Base-by-base conservation (phyloP, 2,797 vertebrate genomes). In the Neosilurus mollespiculum region DNA sequence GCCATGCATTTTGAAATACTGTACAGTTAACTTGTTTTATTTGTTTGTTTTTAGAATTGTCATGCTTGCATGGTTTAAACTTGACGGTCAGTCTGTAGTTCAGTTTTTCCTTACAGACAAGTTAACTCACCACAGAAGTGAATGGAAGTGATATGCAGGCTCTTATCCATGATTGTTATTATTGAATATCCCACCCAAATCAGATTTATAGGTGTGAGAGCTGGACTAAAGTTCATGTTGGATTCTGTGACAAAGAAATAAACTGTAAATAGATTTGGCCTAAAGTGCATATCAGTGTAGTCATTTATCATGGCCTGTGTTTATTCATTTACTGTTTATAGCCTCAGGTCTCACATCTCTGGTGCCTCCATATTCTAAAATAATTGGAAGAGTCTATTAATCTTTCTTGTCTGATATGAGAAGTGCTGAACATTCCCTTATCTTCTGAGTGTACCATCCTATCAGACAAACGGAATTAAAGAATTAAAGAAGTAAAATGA, bases 331-430 rank as follows among this genome's bases (percentile, higher is more conserved):
- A 82, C 22, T 66, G 67, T 53, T 53, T 26, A 82, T 73, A 82
- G 81, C 59, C 61, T 65, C 37, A 16, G 67, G 66, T 78, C 67
- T 82, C 16, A 49, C 67, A 78, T 77, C 80, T 79, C 84, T 66
- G 67, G 84, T 62, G 71, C 67, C 59, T 78, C 76, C 80, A 73
- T 71, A 30, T 78, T 82, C 72, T 85, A 43, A 79, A 62, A 77
- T 85, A 85, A 79, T 78, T 79, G 81, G 34, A 59, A 22, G 22
- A 72, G 18, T 85, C 67, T 73, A 82, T 82, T 82, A 79, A 85
- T 85, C 75, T 82, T 80, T 82, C 20, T 64, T 20, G 65, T 61
- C 56, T 71, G 79, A 78, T 78, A 78, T 81, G 18, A 49, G 54
- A 81, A 72, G 66, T 65, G 51, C 66, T 66, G 54, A 34, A 72